Conservation (phyloP, 2,797 vertebrate genomes). For the Megalops cyprinoides region DNA sequence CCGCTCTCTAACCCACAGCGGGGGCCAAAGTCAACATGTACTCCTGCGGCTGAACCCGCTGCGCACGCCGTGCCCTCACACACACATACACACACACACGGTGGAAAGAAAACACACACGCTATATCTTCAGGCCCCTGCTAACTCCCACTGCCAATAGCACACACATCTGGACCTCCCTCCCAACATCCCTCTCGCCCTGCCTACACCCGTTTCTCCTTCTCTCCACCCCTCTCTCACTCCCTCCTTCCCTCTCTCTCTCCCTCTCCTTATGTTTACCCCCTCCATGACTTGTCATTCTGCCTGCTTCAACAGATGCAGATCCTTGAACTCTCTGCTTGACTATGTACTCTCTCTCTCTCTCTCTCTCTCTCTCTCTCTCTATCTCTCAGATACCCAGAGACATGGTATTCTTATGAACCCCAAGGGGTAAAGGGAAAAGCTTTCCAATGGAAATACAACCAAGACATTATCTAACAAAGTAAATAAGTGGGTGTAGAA, state of each 20-base stretch:
- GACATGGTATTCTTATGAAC: not conserved
- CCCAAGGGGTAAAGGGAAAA: not conserved
- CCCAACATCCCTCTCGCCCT: not conserved
- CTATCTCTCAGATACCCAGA: not conserved
- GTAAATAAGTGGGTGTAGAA: not conserved
- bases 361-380: not conserved
- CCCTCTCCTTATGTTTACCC: not conserved
- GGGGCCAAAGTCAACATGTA: slow-evolving; percentile 31
- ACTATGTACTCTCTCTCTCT: not conserved
- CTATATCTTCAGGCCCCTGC: too few relatives aligned
- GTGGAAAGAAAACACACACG: not conserved
- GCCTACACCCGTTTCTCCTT: not conserved
- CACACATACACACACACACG: slow-evolving; percentile 11
- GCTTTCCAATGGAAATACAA: not conserved
- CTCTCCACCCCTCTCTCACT: not conserved
- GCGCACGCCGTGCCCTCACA: slow-evolving; percentile 2
- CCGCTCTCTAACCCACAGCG: not conserved
- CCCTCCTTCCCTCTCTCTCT: not conserved
- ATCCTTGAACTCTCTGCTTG: not conserved
- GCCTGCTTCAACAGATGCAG: slow-evolving; percentile 1
- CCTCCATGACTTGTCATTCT: not conserved
- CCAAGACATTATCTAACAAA: not conserved
- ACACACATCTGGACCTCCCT: not conserved
- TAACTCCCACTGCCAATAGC: not conserved
- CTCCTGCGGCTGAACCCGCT: not conserved